These are phyloP conservation scores for Coranthus polyacanthus DNA, from an alignment of 2,797 vertebrate genomes.

Conservation along the genomic window DNA sequence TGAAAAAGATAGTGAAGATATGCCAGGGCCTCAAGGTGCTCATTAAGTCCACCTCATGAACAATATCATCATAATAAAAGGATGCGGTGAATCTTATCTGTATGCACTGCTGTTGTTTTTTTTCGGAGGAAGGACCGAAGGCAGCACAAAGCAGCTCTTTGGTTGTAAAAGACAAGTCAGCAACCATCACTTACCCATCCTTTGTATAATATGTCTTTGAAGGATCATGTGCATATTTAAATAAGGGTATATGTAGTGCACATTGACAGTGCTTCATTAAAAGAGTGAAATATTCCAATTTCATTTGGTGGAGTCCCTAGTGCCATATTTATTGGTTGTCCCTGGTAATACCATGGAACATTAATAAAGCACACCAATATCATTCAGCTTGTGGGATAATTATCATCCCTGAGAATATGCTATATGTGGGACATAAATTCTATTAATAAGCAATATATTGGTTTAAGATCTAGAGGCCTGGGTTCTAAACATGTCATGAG, in stretches of 20 bases:
- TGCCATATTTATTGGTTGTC: slow-evolving; percentile 82
- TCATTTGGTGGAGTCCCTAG: slow-evolving; percentile 76
- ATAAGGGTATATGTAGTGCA: slow-evolving; percentile 61
- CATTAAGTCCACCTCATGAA: slow-evolving; percentile 67
- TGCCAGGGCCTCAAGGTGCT: slow-evolving; percentile 57
- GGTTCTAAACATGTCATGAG: slow-evolving; percentile 74
- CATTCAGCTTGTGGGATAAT: slow-evolving; percentile 80
- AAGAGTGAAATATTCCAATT: slow-evolving; percentile 79
- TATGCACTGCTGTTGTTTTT: slow-evolving; percentile 62
- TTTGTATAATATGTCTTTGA: slow-evolving; percentile 74
- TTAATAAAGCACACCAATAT: slow-evolving; percentile 82
- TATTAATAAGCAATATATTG: slow-evolving; percentile 84
- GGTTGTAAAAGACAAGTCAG: slow-evolving; percentile 69
- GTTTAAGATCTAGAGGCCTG: slow-evolving; percentile 74
- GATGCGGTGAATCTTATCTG: slow-evolving; percentile 61
- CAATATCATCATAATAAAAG: slow-evolving; percentile 70
- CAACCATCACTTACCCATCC: slow-evolving; percentile 64
- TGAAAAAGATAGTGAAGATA: slow-evolving; percentile 57
- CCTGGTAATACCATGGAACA: slow-evolving; percentile 71
- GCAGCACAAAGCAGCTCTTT: slow-evolving; percentile 58
- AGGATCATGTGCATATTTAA: slow-evolving; percentile 70
- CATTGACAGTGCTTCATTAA: slow-evolving; percentile 80
- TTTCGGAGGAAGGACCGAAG: slow-evolving; percentile 56
- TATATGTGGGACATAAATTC: slow-evolving; percentile 81
- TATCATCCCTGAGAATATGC: slow-evolving; percentile 70